phyloP scores from a whole-genome alignment of 2,888 invertebrate genomes.

The Auanema freiburgensis region DNA sequence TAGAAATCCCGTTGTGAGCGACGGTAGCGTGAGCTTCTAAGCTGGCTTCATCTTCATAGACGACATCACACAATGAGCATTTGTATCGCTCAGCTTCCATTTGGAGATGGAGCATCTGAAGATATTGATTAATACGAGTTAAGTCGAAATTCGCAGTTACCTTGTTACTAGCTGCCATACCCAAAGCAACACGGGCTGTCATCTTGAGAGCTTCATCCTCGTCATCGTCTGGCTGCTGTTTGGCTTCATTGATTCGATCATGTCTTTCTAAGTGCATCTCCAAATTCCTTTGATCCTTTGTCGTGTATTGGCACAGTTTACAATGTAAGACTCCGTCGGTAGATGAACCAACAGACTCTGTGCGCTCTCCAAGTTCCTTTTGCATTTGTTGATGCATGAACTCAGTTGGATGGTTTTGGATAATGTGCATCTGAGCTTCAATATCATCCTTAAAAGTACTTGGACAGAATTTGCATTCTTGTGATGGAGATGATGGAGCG shows the following conservation, averaged over 20 bases:
- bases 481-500: constrained; percentile 9
- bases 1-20: constrained; percentile 21
- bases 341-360: background rate
- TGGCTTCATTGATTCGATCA: constrained; percentile 43
- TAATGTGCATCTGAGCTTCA: constrained; percentile 21
- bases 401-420: constrained; percentile 15
- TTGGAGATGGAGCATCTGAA: constrained; percentile 5
- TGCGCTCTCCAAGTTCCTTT: constrained; percentile 6
- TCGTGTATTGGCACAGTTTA: constrained; percentile 38
- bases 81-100: constrained; percentile 19
- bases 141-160: background rate
- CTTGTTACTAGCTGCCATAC: constrained; percentile 47
- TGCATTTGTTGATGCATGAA: constrained; percentile 14
- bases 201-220: constrained; percentile 48
- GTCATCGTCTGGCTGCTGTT: constrained; percentile 30
- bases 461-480: constrained; percentile 21
- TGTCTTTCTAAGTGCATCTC: constrained; percentile 49
- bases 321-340: constrained; percentile 24
- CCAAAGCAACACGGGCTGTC: constrained; percentile 48
- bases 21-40: constrained; percentile 17
- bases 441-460: constrained; percentile 14
- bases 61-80: constrained; percentile 9
- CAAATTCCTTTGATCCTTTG: constrained; percentile 36
- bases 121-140: background rate
- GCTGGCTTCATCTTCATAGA: constrained; percentile 15